Evolutionary conservation across 2,888 invertebrate species (phyloP).

Genomic region (Acanthococcus lagerstroemiae): DNA sequence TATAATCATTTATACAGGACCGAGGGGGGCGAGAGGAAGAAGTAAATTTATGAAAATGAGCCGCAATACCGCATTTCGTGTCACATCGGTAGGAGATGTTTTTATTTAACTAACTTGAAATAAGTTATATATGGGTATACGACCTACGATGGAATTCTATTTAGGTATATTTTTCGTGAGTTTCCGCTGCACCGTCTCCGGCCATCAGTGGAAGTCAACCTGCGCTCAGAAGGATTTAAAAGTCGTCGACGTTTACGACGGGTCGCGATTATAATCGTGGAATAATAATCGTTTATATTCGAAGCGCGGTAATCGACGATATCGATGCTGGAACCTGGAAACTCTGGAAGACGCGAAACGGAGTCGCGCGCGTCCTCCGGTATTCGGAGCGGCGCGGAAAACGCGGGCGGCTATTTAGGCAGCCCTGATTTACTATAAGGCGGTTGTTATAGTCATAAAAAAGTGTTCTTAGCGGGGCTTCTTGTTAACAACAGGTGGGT

Average conservation of each 20-base stretch:
- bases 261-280: too few species aligned
- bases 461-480: conserved; percentile 26
- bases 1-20: too few species aligned
- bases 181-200: too few species aligned
- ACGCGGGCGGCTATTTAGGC: neutral
- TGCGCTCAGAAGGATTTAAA: too few species aligned
- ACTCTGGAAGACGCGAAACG: too few species aligned
- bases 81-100: conserved; percentile 28
- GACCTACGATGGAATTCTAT: conserved; percentile 1
- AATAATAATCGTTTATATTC: too few species aligned
- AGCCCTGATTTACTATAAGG: conserved; percentile 15
- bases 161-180: neutral
- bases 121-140: neutral
- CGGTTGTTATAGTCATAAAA: conserved; percentile 17
- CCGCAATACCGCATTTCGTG: conserved; percentile 16
- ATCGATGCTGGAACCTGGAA: too few species aligned
- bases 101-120: conserved; percentile 21
- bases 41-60: conserved; percentile 28
- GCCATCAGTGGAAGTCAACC: too few species aligned
- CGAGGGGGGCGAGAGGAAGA: neutral
- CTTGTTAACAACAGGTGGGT: conserved; percentile 30
- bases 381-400: neutral
- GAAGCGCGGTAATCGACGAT: neutral
- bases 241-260: too few species aligned
- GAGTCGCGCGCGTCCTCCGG: neutral